Evolutionary conservation across 1,140 invertebrate genomes (phyloP), one percentile per base, ranked within the genome.

Genomic region (Calycopis cecrops): DNA sequence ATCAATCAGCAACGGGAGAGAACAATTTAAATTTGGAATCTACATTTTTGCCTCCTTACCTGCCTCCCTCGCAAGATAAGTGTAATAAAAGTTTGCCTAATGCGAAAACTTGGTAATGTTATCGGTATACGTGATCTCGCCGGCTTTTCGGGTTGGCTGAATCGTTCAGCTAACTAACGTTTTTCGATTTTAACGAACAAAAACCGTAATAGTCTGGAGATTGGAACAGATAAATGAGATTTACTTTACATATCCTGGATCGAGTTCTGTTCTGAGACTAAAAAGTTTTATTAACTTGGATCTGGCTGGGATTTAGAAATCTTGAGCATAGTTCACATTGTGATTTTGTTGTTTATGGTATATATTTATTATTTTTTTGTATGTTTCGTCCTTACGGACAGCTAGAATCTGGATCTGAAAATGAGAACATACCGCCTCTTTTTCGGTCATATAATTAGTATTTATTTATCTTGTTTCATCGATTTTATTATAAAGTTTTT

Each of bases 61-160:
- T 69, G 67, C 62, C 66, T 69, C 69, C 58, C 58, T 38, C 40
- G 28, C 52, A 65, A 78, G 79, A 85, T 82, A 82, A 82, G 74
- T 79, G 79, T 82, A 85, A 85, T 85, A 82, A 85, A 85, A 85
- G 79, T 81, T 78, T 44, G 14, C 47, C 67, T 82, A 85, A 85
- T 79, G 81, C 60, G 69, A 73, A 85, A 85, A 85, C 72, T 85
- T 85, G 58, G 70, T 79, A 78, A 82, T 85, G 76, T 81, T 85
- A 85, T 82, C 79, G 73, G 71, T 58, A 74, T 82, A 85, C 81
- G 81, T 85, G 81, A 85, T 85, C 81, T 79, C 75, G 47, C 64
- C 53, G 76, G 73, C 73, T 79, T 79, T 75, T 76, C 71, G 67
- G 60, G 49, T 33, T 54, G 52, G 40, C 49, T 51, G 66, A 63